These are phyloP conservation scores for Urocolius indicus DNA, from an alignment of 2,113 vertebrate species.

Conservation along the genomic window DNA sequence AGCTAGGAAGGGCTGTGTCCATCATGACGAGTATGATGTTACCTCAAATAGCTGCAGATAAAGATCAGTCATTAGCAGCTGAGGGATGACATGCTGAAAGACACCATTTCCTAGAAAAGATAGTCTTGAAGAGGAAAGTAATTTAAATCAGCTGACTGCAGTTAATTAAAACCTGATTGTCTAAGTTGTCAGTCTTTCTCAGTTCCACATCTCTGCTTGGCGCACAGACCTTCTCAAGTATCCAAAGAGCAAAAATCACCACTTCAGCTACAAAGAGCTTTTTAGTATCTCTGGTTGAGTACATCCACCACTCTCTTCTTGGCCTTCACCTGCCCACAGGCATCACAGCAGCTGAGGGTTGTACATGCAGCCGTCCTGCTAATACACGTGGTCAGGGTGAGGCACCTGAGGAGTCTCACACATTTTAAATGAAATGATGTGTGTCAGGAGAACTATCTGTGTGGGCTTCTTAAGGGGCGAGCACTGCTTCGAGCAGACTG, in stretches of 20 bases:
- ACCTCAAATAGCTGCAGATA: too few relatives aligned
- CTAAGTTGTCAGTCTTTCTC: background rate
- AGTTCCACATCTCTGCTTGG: background rate
- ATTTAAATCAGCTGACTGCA: background rate
- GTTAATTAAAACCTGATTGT: background rate
- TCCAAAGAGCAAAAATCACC: background rate
- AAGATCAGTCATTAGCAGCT: accelerated
- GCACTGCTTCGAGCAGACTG: background rate
- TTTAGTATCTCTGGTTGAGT: background rate
- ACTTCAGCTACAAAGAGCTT: background rate
- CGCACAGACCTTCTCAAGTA: background rate
- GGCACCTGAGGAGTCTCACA: background rate
- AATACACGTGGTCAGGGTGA: background rate
- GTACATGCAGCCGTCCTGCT: background rate
- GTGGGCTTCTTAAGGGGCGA: too few relatives aligned
- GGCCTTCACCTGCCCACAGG: accelerated
- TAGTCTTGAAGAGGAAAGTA: background rate
- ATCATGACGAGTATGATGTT: accelerated
- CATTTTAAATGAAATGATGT: background rate
- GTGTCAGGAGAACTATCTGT: background rate
- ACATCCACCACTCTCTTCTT: accelerated
- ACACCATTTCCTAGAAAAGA: background rate
- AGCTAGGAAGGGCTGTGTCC: background rate
- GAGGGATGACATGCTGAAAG: too few relatives aligned
- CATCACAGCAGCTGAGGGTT: accelerated